Conservation (phyloP, 2,113 vertebrate genomes). For the Tautogolabrus adspersus region DNA sequence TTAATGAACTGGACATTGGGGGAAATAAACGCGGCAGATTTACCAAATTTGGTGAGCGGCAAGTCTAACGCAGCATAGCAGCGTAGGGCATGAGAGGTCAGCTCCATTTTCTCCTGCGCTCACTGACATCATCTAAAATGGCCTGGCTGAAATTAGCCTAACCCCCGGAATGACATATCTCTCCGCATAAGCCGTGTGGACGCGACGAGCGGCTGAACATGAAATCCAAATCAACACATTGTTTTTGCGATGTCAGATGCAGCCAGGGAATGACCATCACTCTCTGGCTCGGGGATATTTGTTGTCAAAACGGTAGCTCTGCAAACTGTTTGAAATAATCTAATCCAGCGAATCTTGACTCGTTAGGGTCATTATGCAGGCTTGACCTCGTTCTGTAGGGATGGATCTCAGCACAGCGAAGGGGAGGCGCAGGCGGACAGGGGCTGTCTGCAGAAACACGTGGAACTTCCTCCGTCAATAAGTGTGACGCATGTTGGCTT, state of each 20-base stretch:
- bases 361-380: constrained; percentile 83
- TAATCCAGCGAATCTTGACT: constrained; percentile 80
- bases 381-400: constrained; percentile 84
- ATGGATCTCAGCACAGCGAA: constrained; percentile 69
- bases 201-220: constrained; percentile 75
- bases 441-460: constrained; percentile 71
- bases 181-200: constrained; percentile 69
- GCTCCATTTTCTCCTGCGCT: constrained; percentile 70
- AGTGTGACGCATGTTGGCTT: constrained; percentile 67
- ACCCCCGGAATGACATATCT: constrained; percentile 81
- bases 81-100: constrained; percentile 73
- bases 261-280: constrained; percentile 80
- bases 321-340: constrained; percentile 80
- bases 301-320: constrained; percentile 77
- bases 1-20: constrained; percentile 73
- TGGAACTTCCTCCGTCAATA: constrained; percentile 74
- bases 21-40: constrained; percentile 71
- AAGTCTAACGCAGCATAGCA: constrained; percentile 73
- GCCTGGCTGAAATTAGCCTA: constrained; percentile 79
- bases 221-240: constrained; percentile 85
- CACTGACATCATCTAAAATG: constrained; percentile 74
- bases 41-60: constrained; percentile 69
- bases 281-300: constrained; percentile 82
- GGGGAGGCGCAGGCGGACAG: constrained; percentile 62
- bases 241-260: constrained; percentile 81